These are phyloP conservation scores for Hyposoter didymator DNA, from an alignment of 2,888 invertebrate species.

Conservation along the genomic window DNA sequence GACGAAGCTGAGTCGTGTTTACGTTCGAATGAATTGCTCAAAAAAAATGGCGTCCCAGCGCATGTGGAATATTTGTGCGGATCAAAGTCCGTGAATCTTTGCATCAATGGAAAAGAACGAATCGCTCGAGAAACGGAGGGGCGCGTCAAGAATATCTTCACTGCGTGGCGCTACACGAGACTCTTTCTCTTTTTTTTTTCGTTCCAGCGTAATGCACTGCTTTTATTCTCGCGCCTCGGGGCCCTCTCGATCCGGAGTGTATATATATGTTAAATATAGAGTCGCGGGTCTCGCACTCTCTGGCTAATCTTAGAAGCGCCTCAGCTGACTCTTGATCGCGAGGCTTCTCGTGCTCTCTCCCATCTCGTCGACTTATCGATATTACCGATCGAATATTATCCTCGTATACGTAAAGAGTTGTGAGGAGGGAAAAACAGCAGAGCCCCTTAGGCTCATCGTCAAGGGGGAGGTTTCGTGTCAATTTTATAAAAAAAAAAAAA, in stretches of 20 bases:
- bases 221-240: conserved; percentile 73
- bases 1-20: too few species aligned
- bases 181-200: conserved; percentile 24
- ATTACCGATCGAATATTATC: conserved; percentile 60
- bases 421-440: conserved; percentile 4
- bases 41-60: not conserved
- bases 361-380: conserved; percentile 62
- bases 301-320: conserved; percentile 74
- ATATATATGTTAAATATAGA: conserved; percentile 74
- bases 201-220: conserved; percentile 65
- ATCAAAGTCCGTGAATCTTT: conserved; percentile 22
- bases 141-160: conserved; percentile 74
- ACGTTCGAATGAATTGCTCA: conserved; percentile 9
- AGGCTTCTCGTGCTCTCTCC: conserved; percentile 36
- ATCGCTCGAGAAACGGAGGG: conserved; percentile 68
- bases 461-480: conserved; percentile 19
- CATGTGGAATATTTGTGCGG: conserved; percentile 13
- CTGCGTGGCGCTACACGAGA: conserved; percentile 54
- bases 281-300: conserved; percentile 68
- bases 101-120: conserved; percentile 74
- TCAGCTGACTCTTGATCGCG: conserved; percentile 64
- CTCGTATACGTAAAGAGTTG: conserved; percentile 33
- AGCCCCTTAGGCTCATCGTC: conserved; percentile 4
- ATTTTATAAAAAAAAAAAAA: conserved; percentile 24
- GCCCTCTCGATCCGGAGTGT: conserved; percentile 70